Percentiles rank a stretch among this genome's conserved stretches.
Evolutionary conservation across 2,888 invertebrate species (phyloP).

Genomic region (Philereme vetulata): DNA sequence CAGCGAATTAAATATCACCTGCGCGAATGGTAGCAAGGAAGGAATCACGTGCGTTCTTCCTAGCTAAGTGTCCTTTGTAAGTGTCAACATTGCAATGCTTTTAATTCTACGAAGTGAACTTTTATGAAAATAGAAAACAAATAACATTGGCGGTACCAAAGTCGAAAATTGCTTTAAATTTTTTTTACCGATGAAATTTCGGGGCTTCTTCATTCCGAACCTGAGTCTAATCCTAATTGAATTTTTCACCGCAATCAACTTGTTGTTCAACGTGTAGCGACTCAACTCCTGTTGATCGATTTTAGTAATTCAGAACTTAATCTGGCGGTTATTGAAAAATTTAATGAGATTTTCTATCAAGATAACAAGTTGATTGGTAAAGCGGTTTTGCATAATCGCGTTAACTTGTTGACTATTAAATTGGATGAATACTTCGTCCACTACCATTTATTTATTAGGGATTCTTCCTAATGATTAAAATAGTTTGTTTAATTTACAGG

Average conservation of each 20-base stretch:
- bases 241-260: slow-evolving; percentile 51
- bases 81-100: background rate
- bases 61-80: no score
- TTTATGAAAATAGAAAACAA: slow-evolving; percentile 17
- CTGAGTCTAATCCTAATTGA: slow-evolving; percentile 54
- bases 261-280: slow-evolving; percentile 42
- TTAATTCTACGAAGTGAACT: slow-evolving; percentile 3
- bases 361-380: slow-evolving; percentile 9
- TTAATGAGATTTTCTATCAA: slow-evolving; percentile 19
- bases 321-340: slow-evolving; percentile 27
- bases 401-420: slow-evolving; percentile 3
- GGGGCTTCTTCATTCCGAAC: slow-evolving; percentile 44
- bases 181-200: slow-evolving; percentile 42
- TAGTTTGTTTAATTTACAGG: no score
- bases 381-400: slow-evolving; percentile 11
- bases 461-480: no score
- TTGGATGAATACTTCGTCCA: background rate
- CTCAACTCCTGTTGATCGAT: slow-evolving; percentile 46
- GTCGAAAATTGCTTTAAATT: slow-evolving; percentile 27
- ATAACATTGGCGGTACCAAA: slow-evolving; percentile 9
- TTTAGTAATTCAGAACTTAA: slow-evolving; percentile 33
- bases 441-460: no score
- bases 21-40: no score
- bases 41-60: no score
- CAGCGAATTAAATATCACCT: no score